phyloP scores from a whole-genome alignment of 64 coral and sea anemone species.

The Stylophora pistillata region DNA sequence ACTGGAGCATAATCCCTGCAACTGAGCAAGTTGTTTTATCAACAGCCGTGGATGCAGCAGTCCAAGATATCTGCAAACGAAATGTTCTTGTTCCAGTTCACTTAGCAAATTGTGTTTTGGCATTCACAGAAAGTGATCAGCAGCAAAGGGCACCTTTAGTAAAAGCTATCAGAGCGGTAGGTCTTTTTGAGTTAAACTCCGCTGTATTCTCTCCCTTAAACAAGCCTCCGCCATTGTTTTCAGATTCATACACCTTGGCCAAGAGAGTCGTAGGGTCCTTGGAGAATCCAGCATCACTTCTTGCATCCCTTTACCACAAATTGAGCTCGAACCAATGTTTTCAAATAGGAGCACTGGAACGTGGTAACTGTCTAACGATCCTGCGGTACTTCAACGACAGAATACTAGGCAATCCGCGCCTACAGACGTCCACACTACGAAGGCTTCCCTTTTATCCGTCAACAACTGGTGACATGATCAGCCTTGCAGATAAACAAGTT shows the following conservation, averaged over 20 bases:
- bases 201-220: background rate
- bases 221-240: background rate
- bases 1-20: conserved; percentile 40
- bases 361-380: background rate
- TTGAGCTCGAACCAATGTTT: background rate
- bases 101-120: background rate
- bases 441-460: conserved; percentile 48
- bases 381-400: conserved; percentile 32
- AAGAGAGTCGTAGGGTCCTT: background rate
- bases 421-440: background rate
- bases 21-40: background rate
- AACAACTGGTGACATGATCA: conserved; percentile 6
- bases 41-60: background rate
- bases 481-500: background rate
- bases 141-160: background rate
- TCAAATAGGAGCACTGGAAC: background rate
- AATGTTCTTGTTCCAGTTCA: background rate
- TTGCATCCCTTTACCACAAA: conserved; percentile 11
- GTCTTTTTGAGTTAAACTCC: background rate
- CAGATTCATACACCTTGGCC: background rate
- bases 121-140: background rate
- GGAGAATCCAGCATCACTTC: background rate
- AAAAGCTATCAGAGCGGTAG: background rate
- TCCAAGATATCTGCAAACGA: too few relatives aligned
- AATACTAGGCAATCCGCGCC: background rate